These are phyloP conservation scores for Fragum whitleyi DNA, from an alignment of 2,888 invertebrate species.

Conservation along the genomic window DNA sequence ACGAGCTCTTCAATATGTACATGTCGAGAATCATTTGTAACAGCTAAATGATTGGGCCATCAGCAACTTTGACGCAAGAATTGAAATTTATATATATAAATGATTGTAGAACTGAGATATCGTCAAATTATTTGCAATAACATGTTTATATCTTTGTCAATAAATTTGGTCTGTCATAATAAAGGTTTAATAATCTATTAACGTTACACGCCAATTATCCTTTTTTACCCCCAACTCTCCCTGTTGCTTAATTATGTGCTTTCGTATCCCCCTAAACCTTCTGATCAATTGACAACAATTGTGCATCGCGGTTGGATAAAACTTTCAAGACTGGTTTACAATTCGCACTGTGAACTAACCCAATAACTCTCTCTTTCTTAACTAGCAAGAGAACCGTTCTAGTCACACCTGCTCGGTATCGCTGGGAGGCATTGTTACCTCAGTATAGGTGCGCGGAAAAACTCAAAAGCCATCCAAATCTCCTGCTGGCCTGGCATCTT, in stretches of 20 bases:
- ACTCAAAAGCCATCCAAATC: constrained; percentile 28
- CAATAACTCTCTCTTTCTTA: constrained; percentile 19
- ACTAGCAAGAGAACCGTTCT: constrained; percentile 20
- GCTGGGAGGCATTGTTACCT: constrained; percentile 28
- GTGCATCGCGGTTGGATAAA: constrained; percentile 31
- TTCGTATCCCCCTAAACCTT: constrained; percentile 11
- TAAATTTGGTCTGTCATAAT: neutral
- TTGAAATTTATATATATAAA: too few species aligned
- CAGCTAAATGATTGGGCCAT: too few species aligned
- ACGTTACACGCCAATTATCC: constrained; percentile 30
- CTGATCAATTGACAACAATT: constrained; percentile 30
- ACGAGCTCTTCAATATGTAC: neutral
- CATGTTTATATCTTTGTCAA: too few species aligned
- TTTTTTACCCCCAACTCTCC: constrained; percentile 20
- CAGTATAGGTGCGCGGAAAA: constrained; percentile 17
- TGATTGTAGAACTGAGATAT: too few species aligned
- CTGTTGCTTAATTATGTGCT: constrained; percentile 16
- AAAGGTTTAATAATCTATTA: constrained; percentile 24
- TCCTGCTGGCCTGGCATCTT: constrained; percentile 27
- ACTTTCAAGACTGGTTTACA: constrained; percentile 19
- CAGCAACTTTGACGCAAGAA: too few species aligned
- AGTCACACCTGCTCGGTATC: constrained; percentile 25
- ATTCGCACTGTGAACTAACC: constrained; percentile 27
- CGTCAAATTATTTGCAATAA: too few species aligned
- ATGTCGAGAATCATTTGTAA: neutral